Evolutionary conservation across 2,888 invertebrate genomes (phyloP).

Genomic region (Ennomos quercinarius): DNA sequence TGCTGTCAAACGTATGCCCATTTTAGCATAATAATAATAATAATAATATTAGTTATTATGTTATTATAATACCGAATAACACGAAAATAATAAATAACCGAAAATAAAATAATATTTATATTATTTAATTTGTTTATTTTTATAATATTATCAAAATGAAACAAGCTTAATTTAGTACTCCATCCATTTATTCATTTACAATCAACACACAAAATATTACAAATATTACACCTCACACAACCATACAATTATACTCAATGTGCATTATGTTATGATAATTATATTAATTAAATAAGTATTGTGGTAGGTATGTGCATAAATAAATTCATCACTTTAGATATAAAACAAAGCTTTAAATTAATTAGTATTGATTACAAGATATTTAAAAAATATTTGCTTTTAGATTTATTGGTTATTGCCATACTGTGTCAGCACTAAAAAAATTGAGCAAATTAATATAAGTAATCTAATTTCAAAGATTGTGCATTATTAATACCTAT

Average conservation of each 20-base stretch:
- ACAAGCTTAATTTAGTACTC: conserved; percentile 35
- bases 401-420: conserved; percentile 10
- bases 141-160: conserved; percentile 19
- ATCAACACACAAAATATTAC: conserved; percentile 28
- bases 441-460: conserved; percentile 67
- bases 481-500: conserved; percentile 50
- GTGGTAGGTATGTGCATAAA: conserved; percentile 28
- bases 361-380: conserved; percentile 22
- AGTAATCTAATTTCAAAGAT: conserved; percentile 42
- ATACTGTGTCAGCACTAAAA: conserved; percentile 45
- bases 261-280: background rate
- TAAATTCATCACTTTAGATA: conserved; percentile 18
- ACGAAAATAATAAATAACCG: no score
- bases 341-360: conserved; percentile 13
- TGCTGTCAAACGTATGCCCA: no score
- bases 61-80: no score
- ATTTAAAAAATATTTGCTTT: conserved; percentile 19
- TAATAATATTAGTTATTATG: no score
- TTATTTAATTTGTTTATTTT: background rate
- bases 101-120: background rate
- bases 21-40: no score
- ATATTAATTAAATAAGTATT: conserved; percentile 5
- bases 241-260: conserved; percentile 15
- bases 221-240: conserved; percentile 19
- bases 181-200: conserved; percentile 40